Evolutionary conservation across 2,888 invertebrate genomes (phyloP), one percentile per base, ranked within the genome.

Genomic region (Gymnocheta viridis): DNA sequence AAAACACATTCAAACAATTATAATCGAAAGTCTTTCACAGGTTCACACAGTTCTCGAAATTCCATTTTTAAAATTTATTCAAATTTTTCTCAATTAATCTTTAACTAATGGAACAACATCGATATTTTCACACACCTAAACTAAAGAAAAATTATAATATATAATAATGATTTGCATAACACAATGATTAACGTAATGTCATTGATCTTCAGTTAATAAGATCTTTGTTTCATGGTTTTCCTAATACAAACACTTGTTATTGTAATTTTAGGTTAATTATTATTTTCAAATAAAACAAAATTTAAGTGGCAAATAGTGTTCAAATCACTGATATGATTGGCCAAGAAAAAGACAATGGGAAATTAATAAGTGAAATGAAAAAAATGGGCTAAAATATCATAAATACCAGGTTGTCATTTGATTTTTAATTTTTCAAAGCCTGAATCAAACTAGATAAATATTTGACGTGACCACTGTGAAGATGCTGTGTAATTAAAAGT

Each of bases 231-330:
- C n/a, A 44, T 19, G 14, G 4, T 38, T 24, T 24, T 24, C 19
- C 19, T 44, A 22, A 70, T 17, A n/a, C n/a, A 14, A 41, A 47
- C 14, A 29, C 70, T 22, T n/a, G 58, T 72, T 72, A 72, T 58
- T 56, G 27, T 64, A 44, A 64, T 64, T 44, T 58, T 19, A 22
- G 44, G 14, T 29, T 14, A 22, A 32, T 41, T 41, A 29, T 17
- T 51, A 29, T 41, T n/a, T 32, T 4, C 12, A 44, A 72, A 58
- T 19, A 17, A 49, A 32, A 47, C 14, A 47, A 58, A 14, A 14
- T 10, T 7, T 47, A 17, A 73, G 29, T 14, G 35, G 10, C 35
- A 72, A 60, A 35, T 12, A 72, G 22, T 58, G 35, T 32, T 29
- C 24, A 47, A 72, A 72, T 58, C 44, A 58, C 7, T 14, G 14